Evolutionary conservation across 1,140 invertebrate genomes (phyloP).

Genomic region (Eupristina koningsbergeri): DNA sequence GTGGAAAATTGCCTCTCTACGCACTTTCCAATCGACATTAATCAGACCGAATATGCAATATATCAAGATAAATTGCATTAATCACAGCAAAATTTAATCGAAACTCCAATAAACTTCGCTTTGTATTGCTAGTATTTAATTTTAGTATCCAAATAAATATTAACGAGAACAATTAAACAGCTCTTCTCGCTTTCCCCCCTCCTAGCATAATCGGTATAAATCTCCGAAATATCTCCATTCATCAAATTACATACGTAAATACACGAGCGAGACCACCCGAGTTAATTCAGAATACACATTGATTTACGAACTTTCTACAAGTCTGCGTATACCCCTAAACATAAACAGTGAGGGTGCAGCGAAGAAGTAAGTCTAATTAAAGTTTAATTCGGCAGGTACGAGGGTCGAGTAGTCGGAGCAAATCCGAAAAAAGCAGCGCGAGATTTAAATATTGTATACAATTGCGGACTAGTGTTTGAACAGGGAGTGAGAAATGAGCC

Average conservation of each 20-base stretch:
- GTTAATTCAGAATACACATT: constrained; percentile 15
- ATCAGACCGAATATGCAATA: constrained; percentile 19
- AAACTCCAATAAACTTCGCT: constrained; percentile 23
- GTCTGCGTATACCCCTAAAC: background rate
- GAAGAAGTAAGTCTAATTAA: constrained; percentile 9
- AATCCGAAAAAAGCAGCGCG: background rate
- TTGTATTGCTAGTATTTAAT: constrained; percentile 7
- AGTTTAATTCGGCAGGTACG: background rate
- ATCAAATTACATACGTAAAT: constrained; percentile 6
- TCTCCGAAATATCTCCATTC: constrained; percentile 29
- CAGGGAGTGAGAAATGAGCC: constrained; percentile 4
- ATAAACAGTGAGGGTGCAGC: background rate
- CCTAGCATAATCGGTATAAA: constrained; percentile 4
- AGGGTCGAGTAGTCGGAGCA: background rate
- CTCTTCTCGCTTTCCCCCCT: background rate
- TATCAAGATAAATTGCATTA: constrained; percentile 15
- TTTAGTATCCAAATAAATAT: constrained; percentile 24
- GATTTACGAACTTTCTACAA: constrained; percentile 28
- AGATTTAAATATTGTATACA: constrained; percentile 25
- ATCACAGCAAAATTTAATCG: constrained; percentile 15
- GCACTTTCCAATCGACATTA: background rate
- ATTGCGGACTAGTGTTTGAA: background rate
- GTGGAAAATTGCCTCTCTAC: background rate
- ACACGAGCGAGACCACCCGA: background rate
- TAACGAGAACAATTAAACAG: constrained; percentile 24